Evolutionary conservation across 1,140 invertebrate genomes (phyloP).

Genomic region (Cepaea nemoralis): DNA sequence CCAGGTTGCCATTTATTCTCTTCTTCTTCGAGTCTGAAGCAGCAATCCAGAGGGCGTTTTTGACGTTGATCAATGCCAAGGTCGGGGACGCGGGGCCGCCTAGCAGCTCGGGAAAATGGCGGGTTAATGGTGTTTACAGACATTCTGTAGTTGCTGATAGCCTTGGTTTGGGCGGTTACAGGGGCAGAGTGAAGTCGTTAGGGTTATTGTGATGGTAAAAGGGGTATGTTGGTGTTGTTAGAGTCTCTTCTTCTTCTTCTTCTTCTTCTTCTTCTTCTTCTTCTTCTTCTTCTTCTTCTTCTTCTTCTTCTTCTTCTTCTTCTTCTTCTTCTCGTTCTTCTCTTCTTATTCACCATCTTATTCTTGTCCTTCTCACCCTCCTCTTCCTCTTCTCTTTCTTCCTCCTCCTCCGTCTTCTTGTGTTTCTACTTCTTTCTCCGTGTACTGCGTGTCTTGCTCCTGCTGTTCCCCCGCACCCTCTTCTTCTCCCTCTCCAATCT

Average conservation of each 20-base stretch:
- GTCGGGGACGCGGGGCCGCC: too few relatives aligned
- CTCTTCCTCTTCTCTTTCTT: neutral
- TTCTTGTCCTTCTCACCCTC: neutral
- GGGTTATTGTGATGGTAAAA: too few relatives aligned
- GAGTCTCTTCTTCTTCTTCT: constrained; percentile 16
- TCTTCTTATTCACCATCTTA: neutral
- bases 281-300: constrained; percentile 20
- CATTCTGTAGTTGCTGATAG: too few relatives aligned
- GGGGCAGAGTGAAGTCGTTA: too few relatives aligned
- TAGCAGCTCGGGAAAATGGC: too few relatives aligned
- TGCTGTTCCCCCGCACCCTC: neutral
- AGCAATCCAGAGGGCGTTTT: too few relatives aligned
- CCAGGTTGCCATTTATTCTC: too few relatives aligned
- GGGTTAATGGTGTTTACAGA: too few relatives aligned
- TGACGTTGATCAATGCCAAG: too few relatives aligned
- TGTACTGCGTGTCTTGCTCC: neutral
- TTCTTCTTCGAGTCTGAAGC: too few relatives aligned
- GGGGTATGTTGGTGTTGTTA: too few relatives aligned
- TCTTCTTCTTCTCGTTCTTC: neutral
- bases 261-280: constrained; percentile 1
- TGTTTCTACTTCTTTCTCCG: neutral
- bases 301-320: neutral
- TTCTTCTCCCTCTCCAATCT: neutral
- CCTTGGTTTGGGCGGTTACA: too few relatives aligned
- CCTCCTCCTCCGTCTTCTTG: constrained; percentile 5